A percentile compares a stretch with the other conserved stretches of the same genome.
Conservation (phyloP, 2,113 vertebrate genomes). For the Indri indri region DNA sequence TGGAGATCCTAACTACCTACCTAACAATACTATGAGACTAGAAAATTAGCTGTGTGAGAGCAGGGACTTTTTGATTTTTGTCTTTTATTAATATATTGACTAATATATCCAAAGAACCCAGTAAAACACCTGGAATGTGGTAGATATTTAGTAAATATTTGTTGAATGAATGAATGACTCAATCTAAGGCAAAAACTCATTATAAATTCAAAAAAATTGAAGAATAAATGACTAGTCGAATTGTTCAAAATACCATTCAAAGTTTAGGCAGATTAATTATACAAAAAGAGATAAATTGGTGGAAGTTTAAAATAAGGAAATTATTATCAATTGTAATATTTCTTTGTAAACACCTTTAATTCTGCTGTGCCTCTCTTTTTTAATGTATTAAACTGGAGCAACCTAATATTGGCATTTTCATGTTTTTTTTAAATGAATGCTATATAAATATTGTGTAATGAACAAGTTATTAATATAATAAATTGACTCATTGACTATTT, state of each 20-base stretch:
- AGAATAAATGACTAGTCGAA: background rate
- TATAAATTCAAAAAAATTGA: background rate
- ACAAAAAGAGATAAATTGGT: background rate
- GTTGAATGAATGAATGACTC: background rate
- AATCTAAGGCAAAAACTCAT: background rate
- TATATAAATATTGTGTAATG: background rate
- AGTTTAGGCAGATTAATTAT: background rate
- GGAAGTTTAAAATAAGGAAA: background rate
- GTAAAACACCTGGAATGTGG: background rate
- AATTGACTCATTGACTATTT: background rate
- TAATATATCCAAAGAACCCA: background rate
- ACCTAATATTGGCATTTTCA: background rate
- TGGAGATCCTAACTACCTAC: no score
- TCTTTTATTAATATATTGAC: background rate
- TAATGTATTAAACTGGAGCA: background rate
- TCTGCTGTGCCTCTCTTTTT: background rate
- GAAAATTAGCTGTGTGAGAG: background rate
- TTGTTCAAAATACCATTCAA: background rate
- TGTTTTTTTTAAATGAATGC: background rate
- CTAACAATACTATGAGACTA: background rate
- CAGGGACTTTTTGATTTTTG: background rate
- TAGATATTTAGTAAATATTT: background rate
- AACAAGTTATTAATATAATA: background rate
- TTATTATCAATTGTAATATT: background rate
- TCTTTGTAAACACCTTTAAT: background rate